Conservation (phyloP, 1,140 invertebrate species). For the Cotesia glomerata region DNA sequence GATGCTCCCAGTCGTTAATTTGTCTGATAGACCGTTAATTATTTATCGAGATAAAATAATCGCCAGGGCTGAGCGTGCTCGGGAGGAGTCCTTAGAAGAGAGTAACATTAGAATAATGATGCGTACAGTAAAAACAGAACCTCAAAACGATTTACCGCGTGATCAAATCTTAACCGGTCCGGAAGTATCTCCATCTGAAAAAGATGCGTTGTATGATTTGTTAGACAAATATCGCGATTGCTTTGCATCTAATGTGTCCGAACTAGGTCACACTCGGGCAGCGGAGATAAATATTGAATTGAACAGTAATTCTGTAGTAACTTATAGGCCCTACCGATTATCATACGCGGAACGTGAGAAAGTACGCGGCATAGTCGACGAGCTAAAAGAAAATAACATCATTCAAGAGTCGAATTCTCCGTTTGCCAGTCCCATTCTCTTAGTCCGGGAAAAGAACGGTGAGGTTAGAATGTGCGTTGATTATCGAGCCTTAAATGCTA, state of each 20-base stretch:
- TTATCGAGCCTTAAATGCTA: background rate
- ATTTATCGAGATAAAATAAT: constrained; percentile 13
- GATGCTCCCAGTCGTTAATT: constrained; percentile 21
- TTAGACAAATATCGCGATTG: constrained; percentile 33
- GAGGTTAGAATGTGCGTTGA: background rate
- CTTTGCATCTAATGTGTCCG: constrained; percentile 30
- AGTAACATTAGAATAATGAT: constrained; percentile 1
- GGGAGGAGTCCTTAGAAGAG: constrained; percentile 11
- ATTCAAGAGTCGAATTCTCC: background rate
- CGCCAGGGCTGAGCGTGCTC: constrained; percentile 8
- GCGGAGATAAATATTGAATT: constrained; percentile 39
- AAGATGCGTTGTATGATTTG: constrained; percentile 22
- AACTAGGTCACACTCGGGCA: constrained; percentile 34
- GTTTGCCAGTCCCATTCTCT: background rate
- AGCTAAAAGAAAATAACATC: background rate
- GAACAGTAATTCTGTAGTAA: constrained; percentile 45
- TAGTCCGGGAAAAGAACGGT: constrained; percentile 1
- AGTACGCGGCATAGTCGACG: background rate
- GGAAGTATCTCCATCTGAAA: background rate
- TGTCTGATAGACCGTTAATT: constrained; percentile 21
- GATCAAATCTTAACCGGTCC: constrained; percentile 18
- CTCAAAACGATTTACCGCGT: constrained; percentile 1
- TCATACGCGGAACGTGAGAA: background rate
- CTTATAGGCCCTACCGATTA: constrained; percentile 44
- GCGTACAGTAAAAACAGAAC: background rate